phyloP scores from a whole-genome alignment of 2,888 invertebrate species.

The Pheosia tremula region DNA sequence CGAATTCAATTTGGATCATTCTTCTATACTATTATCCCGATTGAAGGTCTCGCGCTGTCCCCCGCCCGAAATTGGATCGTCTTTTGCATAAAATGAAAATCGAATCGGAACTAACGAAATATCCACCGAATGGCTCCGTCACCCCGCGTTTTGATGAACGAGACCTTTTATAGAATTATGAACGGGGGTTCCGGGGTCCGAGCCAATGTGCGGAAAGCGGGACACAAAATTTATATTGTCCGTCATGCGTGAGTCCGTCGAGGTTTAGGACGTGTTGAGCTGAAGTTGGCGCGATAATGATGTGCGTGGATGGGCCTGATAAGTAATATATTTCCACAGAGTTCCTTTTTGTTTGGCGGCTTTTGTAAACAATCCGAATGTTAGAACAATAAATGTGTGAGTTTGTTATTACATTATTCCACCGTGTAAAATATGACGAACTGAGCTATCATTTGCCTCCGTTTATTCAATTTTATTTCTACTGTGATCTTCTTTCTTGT shows the following conservation, averaged over 20 bases:
- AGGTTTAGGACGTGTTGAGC: slow-evolving; percentile 18
- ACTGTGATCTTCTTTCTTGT: too few relatives aligned
- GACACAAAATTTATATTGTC: slow-evolving; percentile 35
- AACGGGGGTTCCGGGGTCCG: slow-evolving; percentile 25
- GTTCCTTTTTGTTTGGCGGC: slow-evolving; percentile 7
- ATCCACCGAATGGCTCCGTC: slow-evolving; percentile 46
- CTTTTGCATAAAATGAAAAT: slow-evolving; percentile 83
- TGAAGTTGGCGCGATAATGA: slow-evolving; percentile 26
- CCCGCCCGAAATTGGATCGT: slow-evolving; percentile 72
- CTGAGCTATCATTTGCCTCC: neutral
- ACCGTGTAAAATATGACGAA: neutral
- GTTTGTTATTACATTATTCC: neutral
- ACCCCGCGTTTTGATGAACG: slow-evolving; percentile 49
- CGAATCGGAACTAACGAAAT: slow-evolving; percentile 78
- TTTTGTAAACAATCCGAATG: slow-evolving; percentile 3
- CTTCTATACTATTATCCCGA: slow-evolving; percentile 78
- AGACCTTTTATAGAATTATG: slow-evolving; percentile 58
- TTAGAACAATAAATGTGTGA: neutral
- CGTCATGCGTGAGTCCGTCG: slow-evolving; percentile 24
- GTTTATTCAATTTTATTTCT: too few relatives aligned
- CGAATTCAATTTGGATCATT: slow-evolving; percentile 82
- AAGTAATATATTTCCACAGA: slow-evolving; percentile 8
- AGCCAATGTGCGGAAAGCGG: slow-evolving; percentile 24
- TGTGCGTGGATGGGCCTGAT: slow-evolving; percentile 8
- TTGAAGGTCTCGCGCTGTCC: slow-evolving; percentile 64